Evolutionary conservation across 2,113 vertebrate genomes (phyloP), one percentile per base, ranked within the genome.

Genomic region (Ammodramus savannarum): DNA sequence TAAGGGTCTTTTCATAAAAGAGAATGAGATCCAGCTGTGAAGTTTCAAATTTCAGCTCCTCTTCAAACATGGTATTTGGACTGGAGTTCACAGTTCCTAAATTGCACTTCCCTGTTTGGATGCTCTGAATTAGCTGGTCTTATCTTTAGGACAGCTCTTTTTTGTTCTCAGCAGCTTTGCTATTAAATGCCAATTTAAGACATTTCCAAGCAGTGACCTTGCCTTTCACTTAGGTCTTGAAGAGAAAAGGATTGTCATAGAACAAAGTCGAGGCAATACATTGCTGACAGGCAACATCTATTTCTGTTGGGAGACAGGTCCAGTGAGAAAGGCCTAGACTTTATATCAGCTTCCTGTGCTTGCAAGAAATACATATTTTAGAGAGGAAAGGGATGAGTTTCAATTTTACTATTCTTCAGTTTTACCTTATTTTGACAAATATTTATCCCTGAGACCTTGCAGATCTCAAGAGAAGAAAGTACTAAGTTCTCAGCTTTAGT

Each of bases 1-100:
- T 43, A 63, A 80, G 22, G 25, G 41, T 69, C 89, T 84, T 89
- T 77, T 89, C 86, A 96, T 71, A 69, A 71, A 86, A 74, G 38
- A 77, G 51, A 95, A 90, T 27, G 52, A 86, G 80, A 90, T 12
- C 59, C 93, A 96, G 83, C 79, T 95, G 89, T 29, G 18, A 66
- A 84, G 93, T 62, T 92, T 95, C 16, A 3, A 54, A 86, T 96
- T 95, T 92, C 95, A 84, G 38, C 14, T 41, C 32, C 13, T 66
- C 63, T 92, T 75, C 63, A 84, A 89, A 57, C 36, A 32, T 9
- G 16, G 29, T 59, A 38, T 68, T 90, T 74, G 44, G 22, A 51
- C 52, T 38, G 36, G 26, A 76, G 63, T 68, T 90, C 76, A 69
- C 21, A 72, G 62, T n/a, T 80, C 31, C 39, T 93, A 43, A 92